Conservation (phyloP, 2,113 vertebrate species). For the Symphodus melops region DNA sequence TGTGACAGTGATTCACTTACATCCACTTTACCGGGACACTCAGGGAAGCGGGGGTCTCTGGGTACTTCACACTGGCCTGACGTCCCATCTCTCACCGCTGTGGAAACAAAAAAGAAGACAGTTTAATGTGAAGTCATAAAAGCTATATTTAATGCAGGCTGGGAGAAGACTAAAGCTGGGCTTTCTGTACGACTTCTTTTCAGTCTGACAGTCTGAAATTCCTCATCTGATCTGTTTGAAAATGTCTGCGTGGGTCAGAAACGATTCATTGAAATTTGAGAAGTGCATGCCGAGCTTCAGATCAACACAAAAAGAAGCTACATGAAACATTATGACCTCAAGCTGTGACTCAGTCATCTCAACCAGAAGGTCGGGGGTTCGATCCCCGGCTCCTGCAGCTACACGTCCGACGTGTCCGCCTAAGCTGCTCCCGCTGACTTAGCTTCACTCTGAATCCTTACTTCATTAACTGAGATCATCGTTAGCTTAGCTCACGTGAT, state of each 20-base stretch:
- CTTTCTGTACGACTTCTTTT: too few species aligned
- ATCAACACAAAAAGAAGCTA: neutral
- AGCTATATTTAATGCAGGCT: too few species aligned
- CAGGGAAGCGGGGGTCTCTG: slow-evolving; percentile 91
- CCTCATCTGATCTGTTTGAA: too few species aligned
- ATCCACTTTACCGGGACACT: slow-evolving; percentile 96
- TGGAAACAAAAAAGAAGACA: slow-evolving; percentile 23
- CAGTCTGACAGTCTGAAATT: too few species aligned
- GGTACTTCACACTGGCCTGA: slow-evolving; percentile 94
- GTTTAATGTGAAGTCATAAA: neutral
- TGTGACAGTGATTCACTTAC: slow-evolving; percentile 84
- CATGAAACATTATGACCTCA: neutral
- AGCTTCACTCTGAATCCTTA: neutral
- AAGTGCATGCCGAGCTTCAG: too few species aligned
- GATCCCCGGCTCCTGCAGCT: too few species aligned
- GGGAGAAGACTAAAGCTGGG: neutral
- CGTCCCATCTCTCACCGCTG: slow-evolving; percentile 85
- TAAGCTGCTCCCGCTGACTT: too few species aligned
- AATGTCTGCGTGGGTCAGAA: too few species aligned
- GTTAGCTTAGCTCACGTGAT: neutral
- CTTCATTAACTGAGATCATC: slow-evolving; percentile 22
- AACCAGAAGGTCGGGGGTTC: too few species aligned
- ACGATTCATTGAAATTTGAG: too few species aligned
- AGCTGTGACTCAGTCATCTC: too few species aligned
- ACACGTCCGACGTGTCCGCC: too few species aligned